Conservation (phyloP, 2,113 vertebrate species). For the Coptodon rendalli region DNA sequence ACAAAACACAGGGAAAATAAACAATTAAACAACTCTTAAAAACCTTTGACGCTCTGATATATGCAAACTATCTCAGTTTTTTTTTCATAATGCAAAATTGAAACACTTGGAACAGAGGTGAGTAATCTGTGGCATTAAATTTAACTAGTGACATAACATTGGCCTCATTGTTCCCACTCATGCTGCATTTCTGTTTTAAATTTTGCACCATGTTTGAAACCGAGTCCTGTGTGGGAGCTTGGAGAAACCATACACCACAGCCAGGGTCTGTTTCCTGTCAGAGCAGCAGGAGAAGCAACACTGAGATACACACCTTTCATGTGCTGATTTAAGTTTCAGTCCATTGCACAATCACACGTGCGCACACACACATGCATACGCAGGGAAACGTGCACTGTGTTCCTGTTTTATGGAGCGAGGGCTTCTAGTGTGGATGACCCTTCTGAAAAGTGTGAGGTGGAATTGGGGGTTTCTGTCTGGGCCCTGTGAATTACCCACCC, state of each 20-base stretch:
- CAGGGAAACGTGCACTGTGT: background rate
- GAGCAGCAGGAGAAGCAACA: constrained; percentile 38
- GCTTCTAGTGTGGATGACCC: constrained; percentile 39
- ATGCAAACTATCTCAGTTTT: background rate
- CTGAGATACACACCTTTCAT: constrained; percentile 64
- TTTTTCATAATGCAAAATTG: background rate
- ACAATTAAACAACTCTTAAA: background rate
- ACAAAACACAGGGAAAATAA: background rate
- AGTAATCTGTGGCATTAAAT: constrained; percentile 1
- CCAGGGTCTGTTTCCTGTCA: constrained; percentile 60
- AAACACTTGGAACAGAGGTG: constrained; percentile 9
- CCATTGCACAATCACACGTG: background rate
- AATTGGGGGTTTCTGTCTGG: constrained; percentile 38
- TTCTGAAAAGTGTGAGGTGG: constrained; percentile 46
- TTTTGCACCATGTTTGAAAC: constrained; percentile 52
- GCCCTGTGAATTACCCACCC: constrained; percentile 51
- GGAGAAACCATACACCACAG: constrained; percentile 49
- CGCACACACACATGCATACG: background rate
- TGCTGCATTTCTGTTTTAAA: constrained; percentile 45
- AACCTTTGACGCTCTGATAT: background rate
- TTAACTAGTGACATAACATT: constrained; percentile 43
- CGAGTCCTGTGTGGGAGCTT: constrained; percentile 28
- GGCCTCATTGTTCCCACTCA: constrained; percentile 37
- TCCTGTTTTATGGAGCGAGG: constrained; percentile 16
- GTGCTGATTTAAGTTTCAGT: constrained; percentile 44